Evolutionary conservation across 2,113 vertebrate species (phyloP), one percentile per base, ranked within the genome.

Genomic region (Mixornis gularis): DNA sequence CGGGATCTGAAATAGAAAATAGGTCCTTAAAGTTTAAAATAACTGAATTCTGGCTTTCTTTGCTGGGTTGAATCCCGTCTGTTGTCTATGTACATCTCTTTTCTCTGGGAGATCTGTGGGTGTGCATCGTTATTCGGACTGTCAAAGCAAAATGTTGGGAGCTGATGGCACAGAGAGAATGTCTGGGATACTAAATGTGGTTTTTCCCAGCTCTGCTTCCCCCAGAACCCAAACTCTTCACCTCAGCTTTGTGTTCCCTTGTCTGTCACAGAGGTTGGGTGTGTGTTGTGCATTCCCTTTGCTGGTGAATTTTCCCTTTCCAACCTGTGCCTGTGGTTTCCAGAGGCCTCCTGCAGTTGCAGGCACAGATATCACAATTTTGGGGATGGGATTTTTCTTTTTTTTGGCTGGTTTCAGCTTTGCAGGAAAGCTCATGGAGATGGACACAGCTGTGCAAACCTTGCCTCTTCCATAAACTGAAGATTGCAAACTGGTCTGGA

Each of bases 211-310:
- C 21, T 78, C 41, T 84, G 40, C 4, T 51, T 46, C 16, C 18
- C 20, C 17, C 30, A 82, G 56, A 58, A 40, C 13, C 6, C 59
- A 59, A 85, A 52, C 9, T 10, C 10, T 46, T 46, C 68, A 24
- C 34, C 38, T 49, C n/a, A 44, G 0, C 9, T 12, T 53, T 41
- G 20, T 68, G 41, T 55, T 27, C 10, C 51, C 36, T 55, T 2
- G 3, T 34, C 71, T 74, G 32, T 27, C 36, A 0, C 0, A 52
- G 49, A 49, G 8, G 8, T 1, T 64, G 59, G 38, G 34, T 17
- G 9, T 52, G 13, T 52, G 32, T 6, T 65, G 52, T 2, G 1
- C 26, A 14, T 58, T 77, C 65, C 13, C 14, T 0, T 3, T 56
- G 24, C 30, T 40, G 80, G 15, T 56, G 25, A n/a, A 24, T 3